These are phyloP conservation scores for Sylvilagus bachmani DNA, from an alignment of 2,113 vertebrate species.

Conservation along the genomic window DNA sequence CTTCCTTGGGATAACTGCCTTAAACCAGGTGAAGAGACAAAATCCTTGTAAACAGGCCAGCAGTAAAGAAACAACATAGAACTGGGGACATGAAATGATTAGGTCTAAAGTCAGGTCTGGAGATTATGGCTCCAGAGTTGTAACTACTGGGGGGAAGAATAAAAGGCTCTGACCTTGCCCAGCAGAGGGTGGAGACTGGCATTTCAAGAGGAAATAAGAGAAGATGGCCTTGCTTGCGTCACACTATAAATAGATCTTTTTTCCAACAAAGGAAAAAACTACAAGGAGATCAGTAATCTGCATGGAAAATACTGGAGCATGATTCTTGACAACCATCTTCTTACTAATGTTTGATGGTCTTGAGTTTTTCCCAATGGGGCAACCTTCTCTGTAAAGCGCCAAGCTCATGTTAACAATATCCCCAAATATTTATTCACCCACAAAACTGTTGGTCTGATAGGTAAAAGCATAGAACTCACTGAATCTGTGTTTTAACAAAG, in stretches of 20 bases:
- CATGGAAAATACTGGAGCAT: neutral
- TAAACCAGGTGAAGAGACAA: too few relatives aligned
- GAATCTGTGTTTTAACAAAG: conserved; percentile 13
- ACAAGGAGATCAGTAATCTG: neutral
- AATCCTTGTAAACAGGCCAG: neutral
- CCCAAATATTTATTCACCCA: conserved; percentile 39
- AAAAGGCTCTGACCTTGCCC: neutral
- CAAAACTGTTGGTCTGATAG: conserved; percentile 16
- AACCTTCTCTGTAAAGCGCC: neutral
- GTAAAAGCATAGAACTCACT: neutral
- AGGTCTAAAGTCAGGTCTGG: neutral
- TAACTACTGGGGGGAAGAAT: neutral
- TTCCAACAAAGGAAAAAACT: conserved; percentile 22
- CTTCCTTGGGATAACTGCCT: too few relatives aligned
- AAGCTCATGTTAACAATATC: neutral
- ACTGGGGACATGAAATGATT: neutral
- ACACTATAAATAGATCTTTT: conserved; percentile 30
- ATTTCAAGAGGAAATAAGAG: neutral
- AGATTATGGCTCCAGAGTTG: neutral
- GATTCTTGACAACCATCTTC: neutral
- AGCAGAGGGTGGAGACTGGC: neutral
- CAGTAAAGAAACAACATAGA: conserved; percentile 30
- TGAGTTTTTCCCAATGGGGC: neutral
- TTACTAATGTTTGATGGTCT: neutral
- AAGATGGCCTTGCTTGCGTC: neutral